These are phyloP conservation scores for Scleropages formosus DNA, from an alignment of 2,797 vertebrate genomes.

Conservation along the genomic window DNA sequence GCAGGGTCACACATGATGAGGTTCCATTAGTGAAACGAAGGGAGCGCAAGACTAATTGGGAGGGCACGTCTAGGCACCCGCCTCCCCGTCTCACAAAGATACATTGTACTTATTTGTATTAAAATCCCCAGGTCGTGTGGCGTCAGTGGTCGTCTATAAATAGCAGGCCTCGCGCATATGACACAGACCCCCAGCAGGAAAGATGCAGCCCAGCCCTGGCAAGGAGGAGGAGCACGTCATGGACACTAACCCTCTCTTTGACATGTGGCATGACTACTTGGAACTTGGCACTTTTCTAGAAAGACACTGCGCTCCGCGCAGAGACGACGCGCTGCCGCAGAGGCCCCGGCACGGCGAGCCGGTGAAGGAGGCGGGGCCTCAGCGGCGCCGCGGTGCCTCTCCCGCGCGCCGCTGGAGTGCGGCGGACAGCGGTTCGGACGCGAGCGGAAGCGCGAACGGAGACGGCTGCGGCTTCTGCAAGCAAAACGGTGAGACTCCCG, in stretches of 20 bases:
- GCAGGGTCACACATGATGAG: no score
- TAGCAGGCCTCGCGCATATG: background rate
- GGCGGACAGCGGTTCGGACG: constrained; percentile 39
- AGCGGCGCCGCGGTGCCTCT: background rate
- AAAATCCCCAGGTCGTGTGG: no score
- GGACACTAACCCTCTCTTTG: constrained; percentile 48
- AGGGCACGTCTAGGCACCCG: no score
- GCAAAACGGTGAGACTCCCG: constrained; percentile 72
- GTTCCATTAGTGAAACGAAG: no score
- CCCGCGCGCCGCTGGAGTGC: background rate
- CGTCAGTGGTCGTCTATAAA: background rate
- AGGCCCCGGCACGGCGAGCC: background rate
- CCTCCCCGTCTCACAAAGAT: background rate
- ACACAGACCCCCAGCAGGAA: background rate
- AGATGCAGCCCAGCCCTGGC: background rate
- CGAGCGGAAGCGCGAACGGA: background rate
- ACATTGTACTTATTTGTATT: background rate
- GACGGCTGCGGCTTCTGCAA: constrained; percentile 75
- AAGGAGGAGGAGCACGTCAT: background rate
- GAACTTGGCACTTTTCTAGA: constrained; percentile 59
- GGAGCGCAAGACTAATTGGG: no score
- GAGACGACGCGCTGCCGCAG: background rate
- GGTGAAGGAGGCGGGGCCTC: background rate
- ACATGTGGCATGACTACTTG: constrained; percentile 80
- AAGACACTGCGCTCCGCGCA: constrained; percentile 28